Percentiles rank a stretch among this genome's conserved stretches.
These are phyloP conservation scores for Protonemura montana DNA, from an alignment of 2,888 invertebrate genomes.

Conservation along the genomic window DNA sequence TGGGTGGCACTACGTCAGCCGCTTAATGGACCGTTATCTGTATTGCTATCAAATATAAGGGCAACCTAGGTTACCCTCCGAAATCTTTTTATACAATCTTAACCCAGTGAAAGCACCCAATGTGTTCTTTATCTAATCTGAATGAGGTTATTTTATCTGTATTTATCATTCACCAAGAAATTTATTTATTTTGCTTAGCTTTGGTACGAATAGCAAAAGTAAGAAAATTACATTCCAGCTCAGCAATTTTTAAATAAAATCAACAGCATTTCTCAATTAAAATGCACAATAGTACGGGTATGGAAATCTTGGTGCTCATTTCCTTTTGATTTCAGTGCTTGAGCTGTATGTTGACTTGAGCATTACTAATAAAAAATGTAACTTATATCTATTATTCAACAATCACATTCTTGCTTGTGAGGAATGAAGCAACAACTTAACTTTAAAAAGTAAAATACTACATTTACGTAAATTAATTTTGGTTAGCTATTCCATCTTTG, in stretches of 20 bases:
- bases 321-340: not conserved
- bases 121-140: no score
- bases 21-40: no score
- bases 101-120: no score
- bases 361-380: not conserved
- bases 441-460: not conserved
- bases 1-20: no score
- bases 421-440: not conserved
- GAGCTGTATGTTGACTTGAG: not conserved
- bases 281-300: not conserved
- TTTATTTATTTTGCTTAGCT: no score
- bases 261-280: not conserved
- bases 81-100: no score
- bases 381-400: not conserved
- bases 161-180: no score
- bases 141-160: no score
- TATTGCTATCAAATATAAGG: no score
- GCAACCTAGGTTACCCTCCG: no score
- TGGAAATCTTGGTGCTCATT: not conserved
- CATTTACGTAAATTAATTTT: not conserved
- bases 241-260: not conserved
- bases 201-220: no score
- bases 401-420: not conserved
- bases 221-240: not conserved
- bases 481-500: no score